Evolutionary conservation across 2,797 vertebrate species (phyloP), one percentile per base, ranked within the genome.

Genomic region (Synanceia verrucosa): DNA sequence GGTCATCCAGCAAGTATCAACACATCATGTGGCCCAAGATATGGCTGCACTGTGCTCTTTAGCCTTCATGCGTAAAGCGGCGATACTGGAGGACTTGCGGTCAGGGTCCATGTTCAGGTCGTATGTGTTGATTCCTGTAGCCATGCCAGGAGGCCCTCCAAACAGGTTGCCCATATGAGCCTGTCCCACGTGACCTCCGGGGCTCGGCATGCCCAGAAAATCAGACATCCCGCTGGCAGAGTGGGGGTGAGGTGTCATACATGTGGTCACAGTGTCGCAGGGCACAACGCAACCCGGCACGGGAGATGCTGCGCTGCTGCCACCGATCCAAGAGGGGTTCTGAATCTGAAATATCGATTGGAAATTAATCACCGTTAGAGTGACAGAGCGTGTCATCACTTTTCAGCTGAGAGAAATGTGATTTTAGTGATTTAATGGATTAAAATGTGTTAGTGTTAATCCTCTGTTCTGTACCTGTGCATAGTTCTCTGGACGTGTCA

Each of bases 41-140:
- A 99, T 99, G 65, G 98, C 98, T 0, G 98, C 98, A 6, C 98
- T 99, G 96, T 99, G 98, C 95, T 99, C 98, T 91, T 99, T 99
- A 46, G 98, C 98, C 83, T 99, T 99, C 97, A 99, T 99, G 88
- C 98, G 95, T 87, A 99, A 93, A 29, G 97, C 93, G 0, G 97
- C 98, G 3, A 99, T 99, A 91, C 98, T 99, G 70, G 98, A 99
- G 28, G 95, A 98, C 94, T 99, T 99, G 93, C 97, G 96, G 93
- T 99, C 98, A 0, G 98, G 97, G 94, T 99, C 98, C 70, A 96
- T 94, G 83, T 96, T 97, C 83, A 99, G 93, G 93, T 99, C 97
- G 0, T 99, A 99, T 34, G 96, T 94, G 0, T 98, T 99, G 92
- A 99, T 95, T 81, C 96, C 90, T 0, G 94, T 91, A 24, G 95